Percentiles rank a stretch among this genome's conserved stretches.
phyloP scores from a whole-genome alignment of 2,113 vertebrate genomes.

The Grus americana region DNA sequence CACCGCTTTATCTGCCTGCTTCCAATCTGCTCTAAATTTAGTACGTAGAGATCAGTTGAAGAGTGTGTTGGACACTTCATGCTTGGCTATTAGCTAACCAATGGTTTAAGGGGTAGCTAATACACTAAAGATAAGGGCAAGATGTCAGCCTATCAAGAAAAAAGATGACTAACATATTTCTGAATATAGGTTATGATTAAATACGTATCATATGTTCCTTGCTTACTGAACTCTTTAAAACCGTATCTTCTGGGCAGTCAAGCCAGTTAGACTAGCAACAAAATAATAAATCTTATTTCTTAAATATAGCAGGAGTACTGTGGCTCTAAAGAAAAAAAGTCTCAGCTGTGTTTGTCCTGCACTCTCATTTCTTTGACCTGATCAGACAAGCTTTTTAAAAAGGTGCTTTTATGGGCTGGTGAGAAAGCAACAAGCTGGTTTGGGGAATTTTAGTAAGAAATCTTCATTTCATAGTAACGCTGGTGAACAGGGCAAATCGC shows the following conservation, averaged over 20 bases:
- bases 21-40: conserved; percentile 79
- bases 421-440: not conserved
- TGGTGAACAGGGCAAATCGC: accelerated
- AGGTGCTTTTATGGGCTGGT: not conserved
- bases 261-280: not conserved
- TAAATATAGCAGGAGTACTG: not conserved
- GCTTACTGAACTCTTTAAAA: not conserved
- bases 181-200: conserved; percentile 47
- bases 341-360: not conserved
- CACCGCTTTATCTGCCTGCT: conserved; percentile 26
- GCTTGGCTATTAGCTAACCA: conserved; percentile 52
- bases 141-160: conserved; percentile 41
- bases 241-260: not conserved
- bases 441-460: not conserved
- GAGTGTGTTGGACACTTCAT: conserved; percentile 77
- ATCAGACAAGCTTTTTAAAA: not conserved
- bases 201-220: not conserved
- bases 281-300: not conserved
- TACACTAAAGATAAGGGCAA: conserved; percentile 68
- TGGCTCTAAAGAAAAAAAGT: not conserved
- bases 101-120: conserved; percentile 52
- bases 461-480: not conserved
- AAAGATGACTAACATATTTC: conserved; percentile 54
- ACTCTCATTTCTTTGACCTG: not conserved
- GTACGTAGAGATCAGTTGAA: conserved; percentile 68